A percentile compares a stretch with the other conserved stretches of the same genome.
phyloP scores from a whole-genome alignment of 1,140 invertebrate species.

The Trichogramma pretiosum region DNA sequence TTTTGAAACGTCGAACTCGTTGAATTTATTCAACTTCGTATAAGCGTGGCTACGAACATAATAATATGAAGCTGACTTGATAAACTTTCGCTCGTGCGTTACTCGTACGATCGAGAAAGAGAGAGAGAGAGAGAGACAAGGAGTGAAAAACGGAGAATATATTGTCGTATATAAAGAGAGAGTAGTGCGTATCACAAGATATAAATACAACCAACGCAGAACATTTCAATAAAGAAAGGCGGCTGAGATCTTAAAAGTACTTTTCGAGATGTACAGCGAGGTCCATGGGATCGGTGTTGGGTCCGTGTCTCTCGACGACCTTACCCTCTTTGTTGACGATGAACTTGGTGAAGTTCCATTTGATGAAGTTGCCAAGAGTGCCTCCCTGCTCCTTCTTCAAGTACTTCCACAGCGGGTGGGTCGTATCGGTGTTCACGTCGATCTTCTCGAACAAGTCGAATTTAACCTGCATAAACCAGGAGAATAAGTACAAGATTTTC shows the following conservation, averaged over 20 bases:
- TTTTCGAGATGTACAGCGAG: conserved; percentile 58
- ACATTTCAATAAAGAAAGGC: no score
- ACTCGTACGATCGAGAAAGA: no score
- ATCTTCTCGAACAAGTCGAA: conserved; percentile 61
- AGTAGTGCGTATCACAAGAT: no score
- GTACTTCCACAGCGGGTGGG: conserved; percentile 80
- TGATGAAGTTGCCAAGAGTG: conserved; percentile 70
- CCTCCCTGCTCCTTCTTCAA: conserved; percentile 80
- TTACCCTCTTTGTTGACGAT: conserved; percentile 81
- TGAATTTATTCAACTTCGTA: no score
- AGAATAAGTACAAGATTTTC: neutral
- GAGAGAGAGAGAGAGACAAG: no score
- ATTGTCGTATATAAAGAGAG: no score
- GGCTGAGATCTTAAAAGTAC: conserved; percentile 59
- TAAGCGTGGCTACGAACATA: no score
- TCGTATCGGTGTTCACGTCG: conserved; percentile 80
- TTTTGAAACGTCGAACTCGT: no score
- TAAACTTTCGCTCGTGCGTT: no score
- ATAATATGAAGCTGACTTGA: no score
- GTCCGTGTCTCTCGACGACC: conserved; percentile 78
- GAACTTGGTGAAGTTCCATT: conserved; percentile 99
- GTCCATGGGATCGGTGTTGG: conserved; percentile 67
- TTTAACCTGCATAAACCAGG: conserved; percentile 33
- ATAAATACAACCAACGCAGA: no score
- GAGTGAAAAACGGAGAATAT: no score